Evolutionary conservation across 2,888 invertebrate genomes (phyloP).

Genomic region (Meloe dianella): DNA sequence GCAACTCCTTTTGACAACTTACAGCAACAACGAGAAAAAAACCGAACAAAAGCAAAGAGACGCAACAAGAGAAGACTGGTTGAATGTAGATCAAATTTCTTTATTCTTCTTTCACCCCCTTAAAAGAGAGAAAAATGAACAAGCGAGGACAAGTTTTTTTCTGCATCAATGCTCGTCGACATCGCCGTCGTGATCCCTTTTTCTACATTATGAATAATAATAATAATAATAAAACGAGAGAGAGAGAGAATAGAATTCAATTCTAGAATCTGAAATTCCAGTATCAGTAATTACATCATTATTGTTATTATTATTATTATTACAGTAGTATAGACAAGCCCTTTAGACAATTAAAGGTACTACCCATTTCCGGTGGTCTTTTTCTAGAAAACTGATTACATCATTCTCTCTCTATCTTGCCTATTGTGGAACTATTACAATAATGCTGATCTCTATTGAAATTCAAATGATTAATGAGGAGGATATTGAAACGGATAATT

Average conservation of each 20-base stretch:
- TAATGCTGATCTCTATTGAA: neutral
- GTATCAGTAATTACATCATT: neutral
- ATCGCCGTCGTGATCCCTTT: neutral
- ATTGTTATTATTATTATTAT: neutral
- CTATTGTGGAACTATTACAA: neutral
- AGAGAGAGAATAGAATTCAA: neutral
- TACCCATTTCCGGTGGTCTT: slow-evolving; percentile 38
- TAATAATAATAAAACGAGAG: neutral
- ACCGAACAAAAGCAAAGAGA: slow-evolving; percentile 25
- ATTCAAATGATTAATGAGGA: neutral
- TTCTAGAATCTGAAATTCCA: neutral
- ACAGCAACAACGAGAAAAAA: neutral
- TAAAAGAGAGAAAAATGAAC: neutral
- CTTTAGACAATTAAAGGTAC: slow-evolving; percentile 34
- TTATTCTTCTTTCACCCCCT: slow-evolving; percentile 9
- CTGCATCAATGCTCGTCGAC: neutral
- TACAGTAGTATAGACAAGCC: slow-evolving; percentile 33
- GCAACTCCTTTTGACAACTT: neutral
- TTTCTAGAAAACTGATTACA: slow-evolving; percentile 20
- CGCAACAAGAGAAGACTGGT: slow-evolving; percentile 23
- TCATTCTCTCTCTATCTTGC: slow-evolving; percentile 9
- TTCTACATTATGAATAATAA: neutral
- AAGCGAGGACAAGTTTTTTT: slow-evolving; percentile 9
- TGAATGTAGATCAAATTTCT: slow-evolving; percentile 36
- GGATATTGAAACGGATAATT: neutral